Conservation (phyloP, 2,888 invertebrate species). For the Blastobasis adustella region DNA sequence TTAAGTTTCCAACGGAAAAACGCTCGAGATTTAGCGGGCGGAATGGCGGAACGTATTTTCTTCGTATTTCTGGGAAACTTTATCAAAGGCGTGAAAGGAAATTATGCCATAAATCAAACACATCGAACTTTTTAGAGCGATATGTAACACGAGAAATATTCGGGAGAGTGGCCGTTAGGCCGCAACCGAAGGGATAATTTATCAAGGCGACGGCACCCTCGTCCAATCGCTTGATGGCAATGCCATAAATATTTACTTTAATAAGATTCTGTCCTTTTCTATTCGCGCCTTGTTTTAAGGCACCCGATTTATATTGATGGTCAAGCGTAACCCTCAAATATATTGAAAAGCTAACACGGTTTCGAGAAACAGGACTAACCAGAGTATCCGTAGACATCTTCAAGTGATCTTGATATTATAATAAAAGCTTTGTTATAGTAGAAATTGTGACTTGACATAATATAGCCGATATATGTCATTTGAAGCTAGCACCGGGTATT, state of each 20-base stretch:
- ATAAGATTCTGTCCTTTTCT: slow-evolving; percentile 70
- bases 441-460: no score
- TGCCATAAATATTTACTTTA: slow-evolving; percentile 75
- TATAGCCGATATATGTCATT: no score
- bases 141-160: slow-evolving; percentile 58
- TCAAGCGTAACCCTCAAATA: no score
- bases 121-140: slow-evolving; percentile 54
- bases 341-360: no score
- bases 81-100: slow-evolving; percentile 52
- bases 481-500: no score
- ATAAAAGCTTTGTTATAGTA: no score
- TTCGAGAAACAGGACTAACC: no score
- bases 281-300: slow-evolving; percentile 65
- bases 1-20: slow-evolving; percentile 10
- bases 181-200: slow-evolving; percentile 64
- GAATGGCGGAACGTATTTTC: slow-evolving; percentile 16
- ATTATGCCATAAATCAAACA: slow-evolving; percentile 60
- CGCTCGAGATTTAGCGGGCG: slow-evolving; percentile 18
- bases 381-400: no score
- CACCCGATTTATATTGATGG: no score
- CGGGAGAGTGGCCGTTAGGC: slow-evolving; percentile 53
- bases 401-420: no score
- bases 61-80: slow-evolving; percentile 31
- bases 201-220: slow-evolving; percentile 66
- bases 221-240: slow-evolving; percentile 71